phyloP scores from a whole-genome alignment of 2,797 vertebrate genomes.

The Karalla daura region DNA sequence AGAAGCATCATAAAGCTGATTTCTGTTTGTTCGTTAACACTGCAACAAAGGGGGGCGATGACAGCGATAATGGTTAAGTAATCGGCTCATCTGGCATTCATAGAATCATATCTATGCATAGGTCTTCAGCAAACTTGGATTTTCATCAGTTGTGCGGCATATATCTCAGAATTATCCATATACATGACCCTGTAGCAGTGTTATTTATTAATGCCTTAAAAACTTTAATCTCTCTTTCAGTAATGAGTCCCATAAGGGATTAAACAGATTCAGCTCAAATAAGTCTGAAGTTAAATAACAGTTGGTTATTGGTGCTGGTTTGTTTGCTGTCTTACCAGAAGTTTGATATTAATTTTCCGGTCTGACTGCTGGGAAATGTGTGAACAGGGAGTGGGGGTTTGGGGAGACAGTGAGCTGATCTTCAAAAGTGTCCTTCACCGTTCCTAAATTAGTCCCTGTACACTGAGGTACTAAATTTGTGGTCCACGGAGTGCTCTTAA shows the following conservation, averaged over 20 bases:
- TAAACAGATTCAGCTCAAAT: neutral
- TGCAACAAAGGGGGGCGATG: conserved; percentile 36
- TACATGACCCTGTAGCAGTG: neutral
- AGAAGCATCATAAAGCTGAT: conserved; percentile 40
- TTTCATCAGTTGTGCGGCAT: neutral
- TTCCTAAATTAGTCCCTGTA: neutral
- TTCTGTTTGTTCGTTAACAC: conserved; percentile 36
- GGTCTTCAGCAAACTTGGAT: neutral
- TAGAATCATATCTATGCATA: neutral
- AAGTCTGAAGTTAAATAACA: neutral
- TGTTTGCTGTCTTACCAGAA: neutral
- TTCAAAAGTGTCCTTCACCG: neutral
- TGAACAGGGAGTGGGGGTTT: neutral
- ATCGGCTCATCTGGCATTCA: conserved; percentile 29
- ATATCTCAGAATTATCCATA: neutral
- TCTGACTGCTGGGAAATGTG: neutral
- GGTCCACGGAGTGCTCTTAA: no score
- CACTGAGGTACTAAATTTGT: neutral
- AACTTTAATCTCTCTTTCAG: no score
- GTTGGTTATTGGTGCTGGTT: neutral
- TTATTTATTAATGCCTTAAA: no score
- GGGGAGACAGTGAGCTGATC: neutral
- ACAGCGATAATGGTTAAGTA: conserved; percentile 39
- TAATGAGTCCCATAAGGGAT: neutral
- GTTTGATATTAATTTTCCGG: neutral